These are phyloP conservation scores for Rhopalosiphum maidis DNA, from an alignment of 1,140 invertebrate species.

Conservation along the genomic window DNA sequence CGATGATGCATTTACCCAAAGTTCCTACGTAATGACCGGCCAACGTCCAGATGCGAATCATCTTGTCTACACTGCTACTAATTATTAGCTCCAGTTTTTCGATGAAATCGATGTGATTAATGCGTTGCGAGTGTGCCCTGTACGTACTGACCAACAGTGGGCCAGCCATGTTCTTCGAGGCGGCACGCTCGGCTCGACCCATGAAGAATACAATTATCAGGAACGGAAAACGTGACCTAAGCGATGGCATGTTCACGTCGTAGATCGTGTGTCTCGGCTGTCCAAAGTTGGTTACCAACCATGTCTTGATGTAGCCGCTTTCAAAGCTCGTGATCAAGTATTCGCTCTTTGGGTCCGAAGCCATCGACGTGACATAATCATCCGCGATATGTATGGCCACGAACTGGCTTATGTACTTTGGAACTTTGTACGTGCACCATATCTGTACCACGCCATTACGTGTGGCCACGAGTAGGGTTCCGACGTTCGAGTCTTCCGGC, in stretches of 20 bases:
- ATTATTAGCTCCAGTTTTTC: background rate
- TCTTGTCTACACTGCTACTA: constrained; percentile 20
- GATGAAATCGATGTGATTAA: constrained; percentile 6
- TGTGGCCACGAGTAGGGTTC: constrained; percentile 25
- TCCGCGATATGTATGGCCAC: background rate
- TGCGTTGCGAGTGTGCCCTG: background rate
- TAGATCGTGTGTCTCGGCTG: no score
- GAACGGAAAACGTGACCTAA: constrained; percentile 12
- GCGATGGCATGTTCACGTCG: background rate
- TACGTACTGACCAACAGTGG: constrained; percentile 32
- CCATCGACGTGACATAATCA: constrained; percentile 36
- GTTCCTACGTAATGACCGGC: constrained; percentile 24
- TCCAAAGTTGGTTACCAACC: background rate
- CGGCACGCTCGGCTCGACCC: background rate
- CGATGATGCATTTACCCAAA: background rate
- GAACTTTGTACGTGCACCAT: constrained; percentile 31
- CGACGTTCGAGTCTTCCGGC: background rate
- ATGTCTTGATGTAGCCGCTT: constrained; percentile 19
- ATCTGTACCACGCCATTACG: constrained; percentile 37
- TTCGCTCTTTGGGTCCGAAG: background rate
- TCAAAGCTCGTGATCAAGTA: background rate
- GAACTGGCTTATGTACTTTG: constrained; percentile 1
- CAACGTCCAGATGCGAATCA: constrained; percentile 10
- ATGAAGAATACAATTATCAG: background rate
- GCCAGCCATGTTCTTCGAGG: background rate